Base-by-base conservation (phyloP, 2,888 invertebrate species). In the Sinohyriopsis cumingii region DNA sequence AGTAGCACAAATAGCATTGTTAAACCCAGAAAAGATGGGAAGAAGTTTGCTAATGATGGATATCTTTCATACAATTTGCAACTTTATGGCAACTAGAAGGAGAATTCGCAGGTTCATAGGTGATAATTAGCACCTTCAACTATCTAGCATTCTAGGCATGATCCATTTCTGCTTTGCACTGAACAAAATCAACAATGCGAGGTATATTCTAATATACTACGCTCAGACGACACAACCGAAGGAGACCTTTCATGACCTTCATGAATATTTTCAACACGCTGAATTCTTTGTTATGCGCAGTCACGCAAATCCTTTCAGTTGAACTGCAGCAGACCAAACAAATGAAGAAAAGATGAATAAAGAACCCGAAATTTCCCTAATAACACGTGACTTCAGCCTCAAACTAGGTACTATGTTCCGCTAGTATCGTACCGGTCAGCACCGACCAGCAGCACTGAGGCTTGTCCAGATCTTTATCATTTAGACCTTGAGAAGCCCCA, bases 321-420 rank as follows among this genome's bases (percentile, higher is more conserved):
- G 69, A 33, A 77, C 75, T 53, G 68, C 78, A n/a, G 77, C 75
- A 2, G 78, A 80, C 53, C 68, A 73, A 54, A 71, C 73, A 5
- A 66, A 64, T 55, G 66, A 71, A 61, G 71, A 75, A 68, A 73
- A 72, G 25, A 67, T 71, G 2, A 78, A 78, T 55, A 78, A 69
- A 55, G 78, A 78, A 53, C 76, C 76, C 19, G 69, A 73, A 67
- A 80, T 77, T 45, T 55, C 71, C 63, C 73, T 72, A 62, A 75
- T 77, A 24, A 79, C 70, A 28, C 67, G 66, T 45, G 69, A 71
- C 54, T 72, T 79, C 55, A 72, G 74, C 63, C 59, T 79, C 28
- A 73, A 75, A 19, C 55, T 70, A 57, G 68, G 73, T 22, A 75
- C 75, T 28, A 68, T 80, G 5, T 65, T 53, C 33, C 53, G 68